Evolutionary conservation across 2,888 invertebrate species (phyloP), one percentile per base, ranked within the genome.

Genomic region (Andrena chrysosceles): DNA sequence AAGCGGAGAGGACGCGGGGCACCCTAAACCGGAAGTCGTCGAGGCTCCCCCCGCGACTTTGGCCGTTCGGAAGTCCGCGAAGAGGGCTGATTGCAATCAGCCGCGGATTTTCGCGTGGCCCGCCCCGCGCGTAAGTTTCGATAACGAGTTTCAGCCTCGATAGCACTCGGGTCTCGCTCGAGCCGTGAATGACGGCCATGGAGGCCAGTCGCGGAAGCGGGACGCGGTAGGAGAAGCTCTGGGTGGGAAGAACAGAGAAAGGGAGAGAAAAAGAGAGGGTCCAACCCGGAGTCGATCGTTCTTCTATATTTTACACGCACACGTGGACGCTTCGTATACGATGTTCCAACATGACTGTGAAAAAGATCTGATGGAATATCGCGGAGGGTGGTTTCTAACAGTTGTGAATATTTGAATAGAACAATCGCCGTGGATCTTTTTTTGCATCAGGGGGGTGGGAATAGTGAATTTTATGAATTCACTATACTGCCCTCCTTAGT

Each of bases 31-130:
- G 87, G 87, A 87, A 87, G 85, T 83, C 77, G 72, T 72, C 68
- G 62, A 29, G 31, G 48, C 35, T 31, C 48, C 60, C 72, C 42
- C 6, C 29, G 42, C 72, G 77, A 33, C 56, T 60, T 56, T 31
- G 80, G 20, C 56, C 56, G 56, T 23, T 56, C 90, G 92, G 91
- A 91, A 92, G 88, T 91, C 87, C 83, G 84, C 84, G 87, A 88
- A 90, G 88, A 89, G 90, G 86, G 85, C 87, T 93, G 93, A 92
- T 93, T 93, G 91, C 92, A 93, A 93, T 93, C 92, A 92, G 89
- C 81, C 82, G 74, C 77, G 85, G 87, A 86, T 90, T 92, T 91
- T 90, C 87, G 85, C 68, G 79, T 74, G 67, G 72, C 64, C 33
- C 63, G 66, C 75, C 64, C 56, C 78, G 83, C 78, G 81, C 83